Base-by-base conservation (phyloP, 2,888 invertebrate genomes). In the Trachelus stipa region DNA sequence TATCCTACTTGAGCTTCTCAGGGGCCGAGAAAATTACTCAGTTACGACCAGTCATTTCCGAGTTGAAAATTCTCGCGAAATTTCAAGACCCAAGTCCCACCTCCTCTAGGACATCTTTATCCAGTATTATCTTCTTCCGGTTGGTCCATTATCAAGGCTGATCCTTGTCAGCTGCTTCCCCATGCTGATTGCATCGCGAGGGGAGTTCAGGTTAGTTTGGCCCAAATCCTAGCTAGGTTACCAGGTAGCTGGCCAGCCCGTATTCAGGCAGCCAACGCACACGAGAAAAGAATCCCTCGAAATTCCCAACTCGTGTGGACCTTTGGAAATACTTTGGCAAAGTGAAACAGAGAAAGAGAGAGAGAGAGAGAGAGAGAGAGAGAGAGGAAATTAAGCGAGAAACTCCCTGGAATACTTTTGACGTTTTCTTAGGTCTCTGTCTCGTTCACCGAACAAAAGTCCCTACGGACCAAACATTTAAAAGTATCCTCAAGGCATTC, bases 331-430 rank as follows among this genome's bases (percentile, higher is more conserved):
- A 4, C 30, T 69, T 11, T 2, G 69, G 30, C n/a, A 12, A 33
- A 31, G 30, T 6, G 15, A 15, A 4, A 33, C 30, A 69, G 69
- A 69, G 31, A 69, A 0, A 69, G 31, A 23, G 69, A 69, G 69
- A 69, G 31, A 69, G 69, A 69, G 31, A 69, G 69, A 69, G 31
- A 69, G 69, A 69, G 12, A 69, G 11, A 69, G 30, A 68, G 68
- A n/a, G 68, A 69, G 69, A 69, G 31, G 23, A 12, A 69, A 6
- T 30, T 9, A 9, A 33, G 69, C 11, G 69, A 69, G 69, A 69
- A 69, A 69, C 11, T 6, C 4, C 15, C 40, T 4, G 15, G 15
- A 15, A 40, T 6, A 40, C 40, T 40, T 40, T 6, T 1, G 40
- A 15, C 15, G 6, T 15, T 40, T 40, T 1, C 15, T 0, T 40